Conservation (phyloP, 92 coral and sea anemone genomes). For the Porites cylindrica region DNA sequence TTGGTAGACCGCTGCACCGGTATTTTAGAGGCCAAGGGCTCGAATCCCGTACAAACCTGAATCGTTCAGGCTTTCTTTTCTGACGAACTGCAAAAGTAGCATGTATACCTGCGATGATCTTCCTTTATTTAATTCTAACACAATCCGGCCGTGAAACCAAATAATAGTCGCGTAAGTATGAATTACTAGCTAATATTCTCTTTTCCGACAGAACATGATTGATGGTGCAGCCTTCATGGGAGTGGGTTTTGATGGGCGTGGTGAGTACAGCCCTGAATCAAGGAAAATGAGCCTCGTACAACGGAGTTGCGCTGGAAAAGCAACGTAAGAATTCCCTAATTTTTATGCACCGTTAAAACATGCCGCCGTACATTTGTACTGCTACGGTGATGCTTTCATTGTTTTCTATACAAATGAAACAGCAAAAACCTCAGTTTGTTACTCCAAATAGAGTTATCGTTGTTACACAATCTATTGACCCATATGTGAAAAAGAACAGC, state of each 20-base stretch:
- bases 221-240: slow-evolving; percentile 87
- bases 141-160: background rate
- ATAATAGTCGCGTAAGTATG: background rate
- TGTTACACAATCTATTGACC: too few relatives aligned
- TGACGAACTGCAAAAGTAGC: too few relatives aligned
- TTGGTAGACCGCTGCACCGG: too few relatives aligned
- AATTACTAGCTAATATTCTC: background rate
- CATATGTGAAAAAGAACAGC: too few relatives aligned
- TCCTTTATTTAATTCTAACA: background rate
- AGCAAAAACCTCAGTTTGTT: too few relatives aligned
- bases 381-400: too few relatives aligned
- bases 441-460: too few relatives aligned
- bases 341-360: background rate
- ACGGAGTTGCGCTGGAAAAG: slow-evolving; percentile 61
- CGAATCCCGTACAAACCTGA: too few relatives aligned
- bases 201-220: slow-evolving; percentile 65
- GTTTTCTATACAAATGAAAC: too few relatives aligned
- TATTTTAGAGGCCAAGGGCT: too few relatives aligned
- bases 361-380: too few relatives aligned
- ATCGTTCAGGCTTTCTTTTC: too few relatives aligned
- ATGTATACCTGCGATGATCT: background rate
- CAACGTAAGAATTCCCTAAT: slow-evolving; percentile 34
- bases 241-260: slow-evolving; percentile 80
- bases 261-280: slow-evolving; percentile 79
- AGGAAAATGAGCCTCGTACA: slow-evolving; percentile 80